These are phyloP conservation scores for Corythoichthys haematopterus DNA, from an alignment of 2,113 vertebrate species.

Conservation along the genomic window DNA sequence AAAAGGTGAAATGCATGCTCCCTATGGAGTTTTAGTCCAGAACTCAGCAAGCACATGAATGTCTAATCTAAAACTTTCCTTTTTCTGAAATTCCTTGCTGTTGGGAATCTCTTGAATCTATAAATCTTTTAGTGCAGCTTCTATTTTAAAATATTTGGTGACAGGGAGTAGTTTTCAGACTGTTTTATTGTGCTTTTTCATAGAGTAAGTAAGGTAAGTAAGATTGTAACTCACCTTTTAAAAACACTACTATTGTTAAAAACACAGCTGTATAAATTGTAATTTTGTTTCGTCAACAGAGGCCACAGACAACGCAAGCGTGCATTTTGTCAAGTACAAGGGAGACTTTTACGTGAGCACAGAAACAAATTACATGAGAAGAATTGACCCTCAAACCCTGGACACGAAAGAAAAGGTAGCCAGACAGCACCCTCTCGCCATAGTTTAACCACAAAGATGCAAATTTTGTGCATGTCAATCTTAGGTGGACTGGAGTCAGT, in stretches of 20 bases:
- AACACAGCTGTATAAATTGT: background rate
- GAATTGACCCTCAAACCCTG: conserved; percentile 80
- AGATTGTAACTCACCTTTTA: background rate
- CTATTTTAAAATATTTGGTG: too few relatives aligned
- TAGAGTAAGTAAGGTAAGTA: too few relatives aligned
- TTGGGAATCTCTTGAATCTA: too few relatives aligned
- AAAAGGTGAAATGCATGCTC: background rate
- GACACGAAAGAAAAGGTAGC: conserved; percentile 85
- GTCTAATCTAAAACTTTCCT: too few relatives aligned
- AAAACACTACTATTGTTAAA: background rate
- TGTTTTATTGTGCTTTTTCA: background rate
- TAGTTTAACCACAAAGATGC: background rate
- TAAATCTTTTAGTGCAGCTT: too few relatives aligned
- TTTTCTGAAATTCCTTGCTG: too few relatives aligned
- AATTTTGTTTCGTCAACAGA: conserved; percentile 63
- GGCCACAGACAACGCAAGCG: conserved; percentile 82
- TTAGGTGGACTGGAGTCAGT: conserved; percentile 88
- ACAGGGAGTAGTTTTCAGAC: background rate
- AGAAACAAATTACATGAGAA: conserved; percentile 83
- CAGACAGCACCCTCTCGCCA: background rate
- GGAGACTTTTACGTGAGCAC: conserved; percentile 87
- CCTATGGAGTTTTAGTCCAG: background rate
- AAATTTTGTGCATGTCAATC: conserved; percentile 3
- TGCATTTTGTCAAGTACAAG: conserved; percentile 85
- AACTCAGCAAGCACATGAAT: too few relatives aligned